Evolutionary conservation across 2,797 vertebrate species (phyloP).

Genomic region (Siniperca undulata): DNA sequence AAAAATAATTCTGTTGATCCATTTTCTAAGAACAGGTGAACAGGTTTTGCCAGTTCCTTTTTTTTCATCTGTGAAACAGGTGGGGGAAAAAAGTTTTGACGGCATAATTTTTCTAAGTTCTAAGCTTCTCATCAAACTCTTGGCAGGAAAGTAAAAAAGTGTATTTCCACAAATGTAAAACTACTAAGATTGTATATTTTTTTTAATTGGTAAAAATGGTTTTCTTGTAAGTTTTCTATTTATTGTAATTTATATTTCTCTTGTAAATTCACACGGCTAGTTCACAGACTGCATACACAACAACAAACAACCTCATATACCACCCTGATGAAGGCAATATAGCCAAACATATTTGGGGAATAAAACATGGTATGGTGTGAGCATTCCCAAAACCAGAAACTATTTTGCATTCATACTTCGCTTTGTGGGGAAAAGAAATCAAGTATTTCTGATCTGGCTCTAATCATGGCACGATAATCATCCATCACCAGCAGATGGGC

Average conservation of each 20-base stretch:
- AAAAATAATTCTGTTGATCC: no score
- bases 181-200: neutral
- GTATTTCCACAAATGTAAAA: neutral
- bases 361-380: constrained; percentile 15
- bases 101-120: no score
- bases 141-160: neutral
- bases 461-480: constrained; percentile 72
- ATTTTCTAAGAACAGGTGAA: no score
- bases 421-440: constrained; percentile 22
- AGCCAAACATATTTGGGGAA: constrained; percentile 13
- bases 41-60: no score
- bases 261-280: neutral
- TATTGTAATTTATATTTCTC: neutral
- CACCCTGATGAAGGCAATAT: neutral
- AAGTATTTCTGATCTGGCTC: constrained; percentile 60
- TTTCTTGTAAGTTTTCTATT: neutral
- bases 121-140: neutral
- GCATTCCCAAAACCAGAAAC: constrained; percentile 25
- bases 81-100: no score
- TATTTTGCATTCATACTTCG: constrained; percentile 31
- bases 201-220: neutral
- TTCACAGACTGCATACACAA: neutral
- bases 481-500: constrained; percentile 70
- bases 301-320: constrained; percentile 15
- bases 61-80: no score